These are phyloP conservation scores for Rhagonycha fulva DNA, from an alignment of 2,888 invertebrate genomes.

Conservation along the genomic window DNA sequence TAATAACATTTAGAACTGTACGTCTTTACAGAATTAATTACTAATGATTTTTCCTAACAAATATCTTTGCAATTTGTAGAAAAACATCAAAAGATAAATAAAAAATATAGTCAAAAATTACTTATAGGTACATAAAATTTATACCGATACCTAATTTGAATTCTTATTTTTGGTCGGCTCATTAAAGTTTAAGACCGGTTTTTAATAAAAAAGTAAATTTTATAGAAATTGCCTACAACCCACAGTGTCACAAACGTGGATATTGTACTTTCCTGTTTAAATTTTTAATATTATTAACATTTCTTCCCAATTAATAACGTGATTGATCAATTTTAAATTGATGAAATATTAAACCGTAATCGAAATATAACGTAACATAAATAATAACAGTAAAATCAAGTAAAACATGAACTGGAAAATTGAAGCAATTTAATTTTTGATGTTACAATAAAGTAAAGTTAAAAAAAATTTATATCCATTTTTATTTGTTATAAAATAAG, in stretches of 20 bases:
- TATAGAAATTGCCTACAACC: not conserved
- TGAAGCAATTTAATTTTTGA: not conserved
- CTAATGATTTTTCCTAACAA: no score
- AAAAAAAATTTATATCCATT: not conserved
- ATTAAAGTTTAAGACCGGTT: not conserved
- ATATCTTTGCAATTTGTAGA: no score
- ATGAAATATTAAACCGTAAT: not conserved
- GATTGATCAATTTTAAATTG: not conserved
- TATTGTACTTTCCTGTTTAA: not conserved
- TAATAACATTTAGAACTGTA: no score
- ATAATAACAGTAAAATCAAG: not conserved
- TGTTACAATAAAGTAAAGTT: not conserved
- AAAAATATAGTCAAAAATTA: not conserved
- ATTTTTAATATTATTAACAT: not conserved
- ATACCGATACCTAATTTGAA: not conserved
- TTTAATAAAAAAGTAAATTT: not conserved
- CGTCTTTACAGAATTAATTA: no score
- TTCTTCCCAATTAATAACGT: not conserved
- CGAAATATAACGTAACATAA: not conserved
- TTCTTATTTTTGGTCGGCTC: not conserved
- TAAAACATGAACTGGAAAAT: not conserved
- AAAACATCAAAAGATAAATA: no score
- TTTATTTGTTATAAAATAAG: not conserved
- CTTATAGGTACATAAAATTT: not conserved
- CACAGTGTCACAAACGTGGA: not conserved